Base-by-base conservation (phyloP, 2,113 vertebrate species). In the Acrocephalus arundinaceus region DNA sequence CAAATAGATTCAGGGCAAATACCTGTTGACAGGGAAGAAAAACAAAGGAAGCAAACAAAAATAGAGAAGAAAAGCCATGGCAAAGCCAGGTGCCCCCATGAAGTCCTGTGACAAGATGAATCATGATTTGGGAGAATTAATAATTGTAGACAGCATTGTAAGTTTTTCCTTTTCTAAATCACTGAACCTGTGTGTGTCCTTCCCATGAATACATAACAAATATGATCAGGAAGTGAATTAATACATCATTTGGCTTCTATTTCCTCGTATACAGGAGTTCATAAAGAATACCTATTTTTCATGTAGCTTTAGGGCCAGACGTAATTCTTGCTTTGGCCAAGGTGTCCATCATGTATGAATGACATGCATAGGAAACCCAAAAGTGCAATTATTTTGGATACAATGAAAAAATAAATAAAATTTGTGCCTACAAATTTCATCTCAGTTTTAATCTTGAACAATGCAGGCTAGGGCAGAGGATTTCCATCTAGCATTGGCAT, bases 131-230 rank as follows among this genome's bases (percentile, higher is more conserved):
- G 43, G 84, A 65, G 79, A 96, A 94, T 94, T 94, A 97, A 90
- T 90, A 85, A 89, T 65, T 73, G 77, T 89, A 94, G 89, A 90
- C 83, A 92, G 52, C 73, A 37, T 61, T 90, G 78, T 91, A 94
- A 94, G 85, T 62, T 97, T 95, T 97, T 93, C 79, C 92, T 96
- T 91, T 91, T 68, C 89, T 94, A 90, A 95, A 87, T 87, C 75
- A 77, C 79, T 87, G 73, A 91, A 95, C 76, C 80, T 78, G 39
- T 1, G 1, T 19, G 1, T 83, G 86, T 94, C 66, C 84, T 94
- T 75, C 49, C 74, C 68, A 46, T 81, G 46, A 93, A 88, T 59
- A 86, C 51, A 48, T 70, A 94, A 91, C 59, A 94, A 94, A 95
- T 86, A 85, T 37, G 41, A 93, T 85, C 71, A 87, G 85, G 82